phyloP scores from a whole-genome alignment of 2,797 vertebrate species.

The Ibycter americanus region DNA sequence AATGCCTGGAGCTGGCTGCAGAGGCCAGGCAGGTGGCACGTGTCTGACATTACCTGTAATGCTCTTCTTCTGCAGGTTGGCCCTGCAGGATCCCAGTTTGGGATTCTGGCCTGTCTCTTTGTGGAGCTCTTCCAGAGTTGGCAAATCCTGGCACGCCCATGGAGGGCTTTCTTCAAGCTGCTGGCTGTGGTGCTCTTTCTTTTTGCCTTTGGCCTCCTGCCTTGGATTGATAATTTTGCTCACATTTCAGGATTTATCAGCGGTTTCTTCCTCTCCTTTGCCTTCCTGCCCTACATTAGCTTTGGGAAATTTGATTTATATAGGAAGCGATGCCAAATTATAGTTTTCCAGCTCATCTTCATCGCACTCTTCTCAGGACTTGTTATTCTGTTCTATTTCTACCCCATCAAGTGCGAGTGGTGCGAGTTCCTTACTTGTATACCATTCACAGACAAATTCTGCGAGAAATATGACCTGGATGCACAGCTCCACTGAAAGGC shows the following conservation, averaged over 20 bases:
- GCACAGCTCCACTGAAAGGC: constrained; percentile 91
- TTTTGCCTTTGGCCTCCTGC: constrained; percentile 94
- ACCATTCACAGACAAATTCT: constrained; percentile 99
- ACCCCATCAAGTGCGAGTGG: constrained; percentile 95
- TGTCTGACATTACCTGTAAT: not conserved
- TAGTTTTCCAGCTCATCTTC: constrained; percentile 92
- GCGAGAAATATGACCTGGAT: constrained; percentile 98
- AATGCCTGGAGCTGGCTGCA: not conserved
- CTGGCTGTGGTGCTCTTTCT: constrained; percentile 94
- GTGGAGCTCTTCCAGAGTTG: constrained; percentile 99
- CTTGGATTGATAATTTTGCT: constrained; percentile 99
- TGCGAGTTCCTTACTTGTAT: constrained; percentile 98
- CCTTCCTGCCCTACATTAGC: constrained; percentile 98
- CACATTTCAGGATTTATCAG: constrained; percentile 96
- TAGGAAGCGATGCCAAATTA: constrained; percentile 97
- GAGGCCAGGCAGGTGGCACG: not conserved
- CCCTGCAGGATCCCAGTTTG: constrained; percentile 96
- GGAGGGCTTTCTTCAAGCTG: constrained; percentile 95
- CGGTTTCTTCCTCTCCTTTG: constrained; percentile 96
- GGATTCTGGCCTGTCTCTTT: constrained; percentile 96
- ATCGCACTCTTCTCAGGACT: constrained; percentile 93
- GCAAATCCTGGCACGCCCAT: constrained; percentile 97
- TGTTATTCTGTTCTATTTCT: constrained; percentile 94
- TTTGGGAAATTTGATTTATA: constrained; percentile 96
- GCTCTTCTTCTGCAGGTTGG: constrained; percentile 83